Evolutionary conservation across 2,888 invertebrate species (phyloP), one percentile per base, ranked within the genome.

Genomic region (Macaria liturata): DNA sequence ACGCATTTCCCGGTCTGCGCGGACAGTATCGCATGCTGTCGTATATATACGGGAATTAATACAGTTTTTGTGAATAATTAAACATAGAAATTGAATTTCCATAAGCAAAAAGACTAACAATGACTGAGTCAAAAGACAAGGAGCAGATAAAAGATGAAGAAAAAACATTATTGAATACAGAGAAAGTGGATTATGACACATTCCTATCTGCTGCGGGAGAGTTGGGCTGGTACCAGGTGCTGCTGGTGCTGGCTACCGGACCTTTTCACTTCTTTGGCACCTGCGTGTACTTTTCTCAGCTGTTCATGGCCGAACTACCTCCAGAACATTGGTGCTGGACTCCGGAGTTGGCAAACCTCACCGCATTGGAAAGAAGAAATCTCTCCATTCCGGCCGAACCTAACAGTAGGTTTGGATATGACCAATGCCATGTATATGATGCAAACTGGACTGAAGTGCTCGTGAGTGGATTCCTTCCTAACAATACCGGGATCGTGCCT

Each of bases 391-490:
- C 78, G 0, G 34, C 34, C 34, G 9, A 53, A 9, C 72, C 74
- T 46, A 59, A 9, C 3, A 49, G 64, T 3, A 72, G 69, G 50
- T 81, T 74, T 67, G 83, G 83, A 52, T 80, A 83, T 59, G 80
- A 80, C 5, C 78, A 79, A 45, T 84, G 84, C 59, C 56, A 55
- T 34, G 71, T 71, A 42, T 84, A 79, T 51, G 66, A 66, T 7
- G 81, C 71, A 1, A 83, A 85, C 57, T 85, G 85, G 85, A 80
- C 74, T 9, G 75, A 81, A 3, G 72, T 81, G 9, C 64, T 84
- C 34, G 40, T 49, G 39, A 69, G 57, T 1, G 78, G 76, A 45
- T 58, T 53, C 30, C 64, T 40, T 30, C 78, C 79, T 6, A 66
- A 81, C 57, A 52, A 59, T 31, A 69, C 73, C 81, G 63, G 47